Evolutionary conservation across 2,888 invertebrate species (phyloP).

Genomic region (Athripsodes cinereus): DNA sequence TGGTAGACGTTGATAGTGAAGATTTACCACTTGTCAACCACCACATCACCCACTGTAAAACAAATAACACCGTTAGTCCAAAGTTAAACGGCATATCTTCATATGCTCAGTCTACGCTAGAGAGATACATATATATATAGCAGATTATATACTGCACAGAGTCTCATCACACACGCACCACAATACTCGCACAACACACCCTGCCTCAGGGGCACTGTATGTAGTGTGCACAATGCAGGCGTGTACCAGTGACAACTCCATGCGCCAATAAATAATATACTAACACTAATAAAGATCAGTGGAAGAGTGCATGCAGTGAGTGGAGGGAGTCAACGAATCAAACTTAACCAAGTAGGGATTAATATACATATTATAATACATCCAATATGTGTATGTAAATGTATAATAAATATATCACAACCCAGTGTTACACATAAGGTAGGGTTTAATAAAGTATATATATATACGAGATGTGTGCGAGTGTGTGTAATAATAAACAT

Average conservation of each 20-base stretch:
- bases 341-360: conserved; percentile 1
- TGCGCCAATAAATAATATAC: conserved; percentile 8
- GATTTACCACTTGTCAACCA: conserved; percentile 62
- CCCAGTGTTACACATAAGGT: conserved; percentile 21
- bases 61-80: conserved; percentile 24
- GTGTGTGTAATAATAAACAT: no score
- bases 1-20: conserved; percentile 20
- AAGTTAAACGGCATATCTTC: not conserved
- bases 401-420: conserved; percentile 24
- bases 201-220: not conserved
- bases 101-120: no score
- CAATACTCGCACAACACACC: no score
- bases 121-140: no score
- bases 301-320: conserved; percentile 22
- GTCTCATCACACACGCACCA: no score
- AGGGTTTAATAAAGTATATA: conserved; percentile 4
- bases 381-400: not conserved
- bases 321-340: conserved; percentile 12
- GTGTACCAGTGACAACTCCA: not conserved
- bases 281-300: not conserved
- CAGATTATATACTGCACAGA: no score
- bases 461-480: no score
- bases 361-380: not conserved
- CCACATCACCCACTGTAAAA: conserved; percentile 66
- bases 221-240: not conserved